phyloP scores from a whole-genome alignment of 2,113 vertebrate species.

The Otus sunia region DNA sequence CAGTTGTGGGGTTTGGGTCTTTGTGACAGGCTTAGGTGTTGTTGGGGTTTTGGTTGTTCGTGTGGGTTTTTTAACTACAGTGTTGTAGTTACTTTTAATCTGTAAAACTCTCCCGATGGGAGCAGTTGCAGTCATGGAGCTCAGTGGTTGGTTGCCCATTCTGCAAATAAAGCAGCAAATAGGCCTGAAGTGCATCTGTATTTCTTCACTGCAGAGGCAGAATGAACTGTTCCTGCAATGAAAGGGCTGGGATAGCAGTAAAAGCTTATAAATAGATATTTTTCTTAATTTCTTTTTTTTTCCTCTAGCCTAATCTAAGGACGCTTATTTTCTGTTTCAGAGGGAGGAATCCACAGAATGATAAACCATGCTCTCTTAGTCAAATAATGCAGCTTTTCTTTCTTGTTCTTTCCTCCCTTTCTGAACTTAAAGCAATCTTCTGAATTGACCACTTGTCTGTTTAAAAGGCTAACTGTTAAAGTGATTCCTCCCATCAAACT shows the following conservation, averaged over 20 bases:
- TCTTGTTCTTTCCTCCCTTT: background rate
- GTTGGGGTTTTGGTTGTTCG: background rate
- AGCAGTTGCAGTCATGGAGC: background rate
- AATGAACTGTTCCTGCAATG: background rate
- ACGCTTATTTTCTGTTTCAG: background rate
- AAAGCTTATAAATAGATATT: background rate
- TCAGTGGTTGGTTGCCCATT: background rate
- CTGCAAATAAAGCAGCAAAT: background rate
- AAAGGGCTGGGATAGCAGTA: background rate
- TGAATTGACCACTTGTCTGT: conserved; percentile 33
- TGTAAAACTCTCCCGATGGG: background rate
- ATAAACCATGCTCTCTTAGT: background rate
- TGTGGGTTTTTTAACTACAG: background rate
- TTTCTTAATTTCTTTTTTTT: background rate
- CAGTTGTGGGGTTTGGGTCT: background rate
- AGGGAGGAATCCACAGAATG: background rate
- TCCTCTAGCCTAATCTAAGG: background rate
- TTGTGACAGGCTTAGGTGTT: background rate
- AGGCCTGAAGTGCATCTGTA: background rate
- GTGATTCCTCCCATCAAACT: background rate
- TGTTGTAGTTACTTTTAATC: background rate
- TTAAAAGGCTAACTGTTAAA: background rate
- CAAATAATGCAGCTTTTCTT: conserved; percentile 36
- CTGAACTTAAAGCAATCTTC: background rate
- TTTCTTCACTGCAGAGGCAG: background rate